These are phyloP conservation scores for Pelmatolapia mariae DNA, from an alignment of 2,113 vertebrate genomes.

Conservation along the genomic window DNA sequence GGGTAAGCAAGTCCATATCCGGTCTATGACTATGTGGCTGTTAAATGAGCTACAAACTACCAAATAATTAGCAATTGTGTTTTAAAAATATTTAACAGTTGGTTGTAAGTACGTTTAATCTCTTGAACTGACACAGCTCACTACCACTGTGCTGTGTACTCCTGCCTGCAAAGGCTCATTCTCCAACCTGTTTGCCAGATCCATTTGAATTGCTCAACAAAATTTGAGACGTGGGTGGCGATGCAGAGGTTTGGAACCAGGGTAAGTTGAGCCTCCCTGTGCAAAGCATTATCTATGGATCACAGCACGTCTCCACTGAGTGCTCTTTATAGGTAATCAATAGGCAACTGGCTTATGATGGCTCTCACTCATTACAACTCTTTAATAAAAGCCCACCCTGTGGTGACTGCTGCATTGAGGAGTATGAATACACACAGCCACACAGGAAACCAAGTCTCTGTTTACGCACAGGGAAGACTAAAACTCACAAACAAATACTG, in stretches of 20 bases:
- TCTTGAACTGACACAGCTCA: neutral
- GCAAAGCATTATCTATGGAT: slow-evolving; percentile 67
- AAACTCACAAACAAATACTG: neutral
- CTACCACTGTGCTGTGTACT: neutral
- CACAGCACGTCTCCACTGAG: slow-evolving; percentile 62
- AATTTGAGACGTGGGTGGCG: slow-evolving; percentile 12
- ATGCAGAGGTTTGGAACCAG: slow-evolving; percentile 11
- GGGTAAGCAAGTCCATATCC: neutral
- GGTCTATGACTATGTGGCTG: neutral
- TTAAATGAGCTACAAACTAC: neutral
- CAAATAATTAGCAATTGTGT: neutral
- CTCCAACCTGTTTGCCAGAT: neutral
- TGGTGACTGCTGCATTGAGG: slow-evolving; percentile 34
- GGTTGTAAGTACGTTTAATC: neutral
- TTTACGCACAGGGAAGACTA: slow-evolving; percentile 8
- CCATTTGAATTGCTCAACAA: slow-evolving; percentile 8
- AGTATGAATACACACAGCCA: slow-evolving; percentile 9
- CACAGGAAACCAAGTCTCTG: slow-evolving; percentile 23
- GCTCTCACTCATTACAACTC: slow-evolving; percentile 71
- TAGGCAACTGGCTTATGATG: slow-evolving; percentile 64
- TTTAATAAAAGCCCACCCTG: slow-evolving; percentile 72
- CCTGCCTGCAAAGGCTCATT: neutral
- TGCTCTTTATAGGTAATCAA: slow-evolving; percentile 73
- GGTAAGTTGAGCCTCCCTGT: slow-evolving; percentile 31
- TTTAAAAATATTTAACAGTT: neutral